phyloP scores from a whole-genome alignment of 1,140 invertebrate genomes.

The Zophobas morio region DNA sequence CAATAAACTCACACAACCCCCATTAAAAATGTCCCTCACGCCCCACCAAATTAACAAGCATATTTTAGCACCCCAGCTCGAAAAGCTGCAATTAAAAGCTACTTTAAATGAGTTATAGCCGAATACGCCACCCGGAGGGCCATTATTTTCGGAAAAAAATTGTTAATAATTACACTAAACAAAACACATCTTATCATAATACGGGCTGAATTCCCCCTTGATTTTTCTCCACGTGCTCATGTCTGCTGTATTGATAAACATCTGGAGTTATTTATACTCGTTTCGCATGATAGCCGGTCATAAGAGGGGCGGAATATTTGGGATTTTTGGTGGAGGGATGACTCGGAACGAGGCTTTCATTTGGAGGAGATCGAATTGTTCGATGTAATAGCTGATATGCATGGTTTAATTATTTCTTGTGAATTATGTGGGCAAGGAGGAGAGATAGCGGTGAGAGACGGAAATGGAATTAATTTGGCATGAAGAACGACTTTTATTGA shows the following conservation, averaged over 20 bases:
- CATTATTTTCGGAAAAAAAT: conserved; percentile 17
- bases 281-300: conserved; percentile 32
- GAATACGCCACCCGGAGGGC: neutral
- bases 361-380: conserved; percentile 34
- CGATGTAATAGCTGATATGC: conserved; percentile 17
- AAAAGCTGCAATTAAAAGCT: conserved; percentile 17
- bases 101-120: conserved; percentile 8
- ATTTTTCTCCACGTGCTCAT: conserved; percentile 24
- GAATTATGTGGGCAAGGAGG: conserved; percentile 9
- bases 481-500: neutral
- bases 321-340: conserved; percentile 27
- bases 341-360: neutral
- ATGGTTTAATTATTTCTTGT: conserved; percentile 30
- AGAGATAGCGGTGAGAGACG: conserved; percentile 14
- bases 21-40: conserved; percentile 7
- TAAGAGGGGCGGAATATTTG: conserved; percentile 29
- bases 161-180: conserved; percentile 24
- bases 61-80: conserved; percentile 2
- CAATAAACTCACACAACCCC: conserved; percentile 7
- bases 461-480: conserved; percentile 24
- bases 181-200: conserved; percentile 35
- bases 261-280: conserved; percentile 37
- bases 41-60: conserved; percentile 24
- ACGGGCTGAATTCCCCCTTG: conserved; percentile 6
- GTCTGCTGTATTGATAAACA: conserved; percentile 44